Base-by-base conservation (phyloP, 2,888 invertebrate genomes). In the Cryptosula pallasiana region DNA sequence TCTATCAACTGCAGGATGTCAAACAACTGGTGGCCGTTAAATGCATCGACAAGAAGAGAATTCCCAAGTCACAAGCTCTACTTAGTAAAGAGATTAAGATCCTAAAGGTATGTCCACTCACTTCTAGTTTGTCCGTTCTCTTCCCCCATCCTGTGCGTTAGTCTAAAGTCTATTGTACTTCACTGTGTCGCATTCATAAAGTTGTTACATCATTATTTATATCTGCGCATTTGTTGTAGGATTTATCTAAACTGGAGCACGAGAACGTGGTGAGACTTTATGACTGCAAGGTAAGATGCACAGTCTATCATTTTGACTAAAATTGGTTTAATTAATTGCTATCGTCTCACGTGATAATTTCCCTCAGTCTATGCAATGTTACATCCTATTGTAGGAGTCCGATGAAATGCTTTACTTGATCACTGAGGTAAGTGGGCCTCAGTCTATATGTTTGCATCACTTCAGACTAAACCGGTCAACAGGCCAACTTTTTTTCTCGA, bases 31-130 rank as follows among this genome's bases (percentile, higher is more conserved):
- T 99, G 75, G 99, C 99, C 78, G 95, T 99, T 76, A 99, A 99
- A 87, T 93, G 94, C 83, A 96, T 99, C 77, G 93, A 95, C 25
- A 99, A 99, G 88, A 84, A 99, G 87, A 98, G 94, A 81, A 89
- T 99, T 79, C 92, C 93, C 73, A 99, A 99, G 86, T 95, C 96
- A 69, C 96, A 97, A 85, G 96, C 94, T 86, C 89, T 99, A 76
- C 90, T 99, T 69, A 94, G 94, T 75, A 99, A 99, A 85, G 99
- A 99, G 88, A 99, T 99, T 77, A 97, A 97, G 87, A 99, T 99
- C 81, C 89, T 99, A 72, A 95, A 96, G 88, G 91, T 91, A n/a
- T n/a, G n/a, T n/a, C n/a, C n/a, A n/a, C n/a, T n/a, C n/a, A n/a
- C n/a, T n/a, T n/a, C n/a, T n/a, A n/a, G n/a, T n/a, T n/a, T n/a